phyloP scores from a whole-genome alignment of 2,888 invertebrate species.

The Nymphalis c-album region DNA sequence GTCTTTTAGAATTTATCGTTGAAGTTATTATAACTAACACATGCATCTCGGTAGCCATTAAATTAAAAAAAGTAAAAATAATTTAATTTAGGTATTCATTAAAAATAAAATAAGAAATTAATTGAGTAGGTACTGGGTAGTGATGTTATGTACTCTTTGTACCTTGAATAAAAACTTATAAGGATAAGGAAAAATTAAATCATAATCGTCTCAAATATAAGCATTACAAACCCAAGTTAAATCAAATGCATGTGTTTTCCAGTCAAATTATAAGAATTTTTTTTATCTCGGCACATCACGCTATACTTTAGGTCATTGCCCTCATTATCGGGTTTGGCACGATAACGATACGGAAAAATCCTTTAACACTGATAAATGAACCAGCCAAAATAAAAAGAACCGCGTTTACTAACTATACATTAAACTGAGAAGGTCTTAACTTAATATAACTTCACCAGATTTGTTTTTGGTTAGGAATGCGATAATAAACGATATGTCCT shows the following conservation, averaged over 20 bases:
- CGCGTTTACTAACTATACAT: conserved; percentile 39
- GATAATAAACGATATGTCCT: conserved; percentile 36
- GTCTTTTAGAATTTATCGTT: neutral
- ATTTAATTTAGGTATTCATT: neutral
- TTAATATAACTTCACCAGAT: conserved; percentile 23
- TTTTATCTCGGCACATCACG: conserved; percentile 61
- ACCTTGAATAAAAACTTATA: neutral
- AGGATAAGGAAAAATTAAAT: conserved; percentile 3
- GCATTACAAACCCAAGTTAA: conserved; percentile 17
- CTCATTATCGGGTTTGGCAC: conserved; percentile 67
- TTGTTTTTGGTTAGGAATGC: conserved; percentile 34
- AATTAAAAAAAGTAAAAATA: neutral
- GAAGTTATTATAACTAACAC: neutral
- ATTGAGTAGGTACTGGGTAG: too few relatives aligned
- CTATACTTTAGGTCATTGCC: conserved; percentile 65
- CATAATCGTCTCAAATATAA: neutral
- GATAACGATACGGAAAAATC: conserved; percentile 77
- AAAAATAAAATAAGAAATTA: too few relatives aligned
- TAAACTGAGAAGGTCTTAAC: conserved; percentile 34
- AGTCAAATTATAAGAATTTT: conserved; percentile 32
- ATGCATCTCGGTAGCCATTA: neutral
- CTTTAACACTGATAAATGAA: conserved; percentile 60
- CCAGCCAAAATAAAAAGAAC: conserved; percentile 52
- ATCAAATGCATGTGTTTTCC: conserved; percentile 43
- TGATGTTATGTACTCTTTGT: neutral